These are phyloP conservation scores for Cecidostiba fungosa DNA, from an alignment of 2,888 invertebrate genomes.

Conservation along the genomic window DNA sequence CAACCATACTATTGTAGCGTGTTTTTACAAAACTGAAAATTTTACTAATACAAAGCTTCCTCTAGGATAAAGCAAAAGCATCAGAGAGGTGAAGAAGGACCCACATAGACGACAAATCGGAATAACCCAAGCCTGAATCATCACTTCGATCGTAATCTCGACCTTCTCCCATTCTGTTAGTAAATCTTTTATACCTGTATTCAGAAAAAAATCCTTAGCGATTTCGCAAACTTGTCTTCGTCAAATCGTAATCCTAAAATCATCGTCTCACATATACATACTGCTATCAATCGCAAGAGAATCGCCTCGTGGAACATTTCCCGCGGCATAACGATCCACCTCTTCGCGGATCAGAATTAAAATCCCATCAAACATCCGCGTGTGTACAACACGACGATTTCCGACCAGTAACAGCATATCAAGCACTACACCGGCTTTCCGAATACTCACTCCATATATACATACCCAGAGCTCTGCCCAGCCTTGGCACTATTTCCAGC, in stretches of 20 bases:
- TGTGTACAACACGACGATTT: background rate
- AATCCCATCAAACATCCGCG: background rate
- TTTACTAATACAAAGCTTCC: no score
- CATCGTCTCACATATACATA: no score
- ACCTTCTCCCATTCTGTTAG: background rate
- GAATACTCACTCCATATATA: background rate
- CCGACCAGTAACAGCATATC: background rate
- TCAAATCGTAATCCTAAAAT: no score
- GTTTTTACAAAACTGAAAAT: no score
- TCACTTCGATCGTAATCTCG: background rate
- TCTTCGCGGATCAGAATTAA: background rate
- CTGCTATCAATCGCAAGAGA: no score
- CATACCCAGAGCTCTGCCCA: constrained; percentile 23
- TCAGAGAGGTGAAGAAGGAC: background rate
- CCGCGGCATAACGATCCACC: no score
- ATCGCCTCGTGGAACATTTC: no score
- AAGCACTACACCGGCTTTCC: background rate
- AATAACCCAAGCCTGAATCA: constrained; percentile 44
- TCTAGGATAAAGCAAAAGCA: no score
- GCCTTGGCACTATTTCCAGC: constrained; percentile 74
- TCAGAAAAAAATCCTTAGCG: no score
- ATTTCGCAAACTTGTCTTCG: background rate
- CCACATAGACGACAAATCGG: constrained; percentile 15
- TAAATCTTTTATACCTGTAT: background rate
- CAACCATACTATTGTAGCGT: no score